Evolutionary conservation across 2,113 vertebrate species (phyloP).

Genomic region (Cyphomyrus discorhynchus): DNA sequence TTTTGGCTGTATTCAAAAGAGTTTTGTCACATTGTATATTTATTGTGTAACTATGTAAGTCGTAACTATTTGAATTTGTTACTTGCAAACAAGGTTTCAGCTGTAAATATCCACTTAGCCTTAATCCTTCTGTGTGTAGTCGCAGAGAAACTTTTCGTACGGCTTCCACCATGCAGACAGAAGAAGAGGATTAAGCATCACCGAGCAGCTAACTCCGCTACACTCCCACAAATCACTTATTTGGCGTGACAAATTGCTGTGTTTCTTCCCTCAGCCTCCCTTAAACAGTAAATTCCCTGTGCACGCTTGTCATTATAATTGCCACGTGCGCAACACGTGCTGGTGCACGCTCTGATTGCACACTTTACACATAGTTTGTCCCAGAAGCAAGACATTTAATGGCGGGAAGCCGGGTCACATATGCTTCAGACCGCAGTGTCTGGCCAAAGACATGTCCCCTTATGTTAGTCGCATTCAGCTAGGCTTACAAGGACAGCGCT

Average conservation of each 20-base stretch:
- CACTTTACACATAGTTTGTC: not conserved
- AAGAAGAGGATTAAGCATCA: not conserved
- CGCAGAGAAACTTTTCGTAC: not conserved
- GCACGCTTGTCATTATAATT: not conserved
- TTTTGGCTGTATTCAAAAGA: not conserved
- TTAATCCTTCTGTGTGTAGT: not conserved
- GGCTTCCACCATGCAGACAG: not conserved
- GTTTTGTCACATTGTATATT: not conserved
- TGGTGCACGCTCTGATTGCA: not conserved
- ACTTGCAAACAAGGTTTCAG: not conserved
- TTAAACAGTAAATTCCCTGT: not conserved
- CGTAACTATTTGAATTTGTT: not conserved
- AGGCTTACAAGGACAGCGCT: not conserved
- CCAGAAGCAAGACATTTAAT: not conserved
- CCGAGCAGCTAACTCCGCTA: not conserved
- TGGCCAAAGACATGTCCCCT: not conserved
- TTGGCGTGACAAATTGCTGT: not conserved
- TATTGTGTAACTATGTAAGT: not conserved
- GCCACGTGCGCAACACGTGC: not conserved
- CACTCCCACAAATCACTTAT: not conserved
- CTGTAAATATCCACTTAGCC: not conserved
- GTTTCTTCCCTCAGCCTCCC: not conserved
- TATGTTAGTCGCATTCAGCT: not conserved
- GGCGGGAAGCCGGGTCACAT: not conserved
- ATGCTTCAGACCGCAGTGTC: not conserved